Base-by-base conservation (phyloP, 2,888 invertebrate species). In the Tuberolachnus salignus region DNA sequence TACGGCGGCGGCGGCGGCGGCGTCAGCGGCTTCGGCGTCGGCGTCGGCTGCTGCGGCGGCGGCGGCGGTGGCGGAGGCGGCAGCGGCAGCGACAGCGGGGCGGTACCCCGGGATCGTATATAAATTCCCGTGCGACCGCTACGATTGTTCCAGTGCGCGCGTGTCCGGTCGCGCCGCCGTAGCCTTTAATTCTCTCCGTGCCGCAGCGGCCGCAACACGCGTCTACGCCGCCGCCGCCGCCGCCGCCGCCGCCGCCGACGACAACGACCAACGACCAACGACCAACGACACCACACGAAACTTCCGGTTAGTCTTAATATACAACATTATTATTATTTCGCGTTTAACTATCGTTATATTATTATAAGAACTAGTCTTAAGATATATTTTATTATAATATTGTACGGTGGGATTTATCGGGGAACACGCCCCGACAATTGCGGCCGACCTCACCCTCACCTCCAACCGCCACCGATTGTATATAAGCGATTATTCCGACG, bases 51-150 rank as follows among this genome's bases (percentile, higher is more conserved):
- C 19, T 16, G 19, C 8, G 61, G 26, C 26, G 51, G 66, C 14
- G 63, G 8, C 13, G 13, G 1, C n/a, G 0, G 14, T 26, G 51
- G 67, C 13, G 21, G 23, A 16, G 16, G 26, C 44, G 19, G 16
- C 42, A n/a, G 66, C 14, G 63, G 8, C 13, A 6, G 1, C n/a
- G 0, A 9, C n/a, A 26, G 69, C 14, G 23, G 23, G 21, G 16
- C n/a, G 55, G 21, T 11, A 21, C 49, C 11, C 1, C 23, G 11
- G 55, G 53, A 55, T 19, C 53, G 74, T 74, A 74, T 74, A 64
- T 64, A 74, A 64, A 44, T 73, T 51, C 34, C 34, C 14, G 61
- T 42, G 16, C 72, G 21, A 42, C 51, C 61, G 49, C 21, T 19
- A 2, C 72, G 11, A 42, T 21, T 16, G 72, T 73, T 51, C 16